Percentiles rank a stretch among this genome's conserved stretches.
phyloP scores from a whole-genome alignment of 2,113 vertebrate genomes.

The Synchiropus splendidus region DNA sequence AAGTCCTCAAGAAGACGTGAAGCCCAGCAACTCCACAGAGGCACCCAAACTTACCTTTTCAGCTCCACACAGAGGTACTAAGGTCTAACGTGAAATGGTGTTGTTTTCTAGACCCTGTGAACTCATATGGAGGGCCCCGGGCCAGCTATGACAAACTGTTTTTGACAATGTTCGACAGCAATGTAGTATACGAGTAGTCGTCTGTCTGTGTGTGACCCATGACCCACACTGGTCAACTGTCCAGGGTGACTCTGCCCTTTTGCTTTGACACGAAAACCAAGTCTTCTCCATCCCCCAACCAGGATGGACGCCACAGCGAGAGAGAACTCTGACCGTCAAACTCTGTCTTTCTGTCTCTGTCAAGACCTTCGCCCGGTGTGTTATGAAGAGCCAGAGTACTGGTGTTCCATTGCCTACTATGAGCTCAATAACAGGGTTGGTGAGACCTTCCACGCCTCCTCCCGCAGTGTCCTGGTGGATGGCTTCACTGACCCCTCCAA shows the following conservation, averaged over 20 bases:
- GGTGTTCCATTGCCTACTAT: constrained; percentile 97
- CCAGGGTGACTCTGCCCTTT: too few species aligned
- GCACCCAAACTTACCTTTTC: constrained; percentile 73
- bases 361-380: constrained; percentile 91
- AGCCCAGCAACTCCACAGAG: constrained; percentile 65
- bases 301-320: neutral
- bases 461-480: constrained; percentile 87
- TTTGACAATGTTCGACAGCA: too few species aligned
- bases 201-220: too few species aligned
- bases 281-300: too few species aligned
- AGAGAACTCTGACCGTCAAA: neutral
- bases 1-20: constrained; percentile 67
- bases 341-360: constrained; percentile 2
- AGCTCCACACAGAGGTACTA: constrained; percentile 73
- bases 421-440: constrained; percentile 95
- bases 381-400: constrained; percentile 92
- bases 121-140: too few species aligned
- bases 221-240: too few species aligned
- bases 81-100: too few species aligned
- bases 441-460: constrained; percentile 92
- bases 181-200: too few species aligned
- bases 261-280: too few species aligned
- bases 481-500: constrained; percentile 97
- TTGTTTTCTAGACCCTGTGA: too few species aligned
- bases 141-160: too few species aligned